Evolutionary conservation across 1,140 invertebrate genomes (phyloP).

Genomic region (Scylla paramamosain): DNA sequence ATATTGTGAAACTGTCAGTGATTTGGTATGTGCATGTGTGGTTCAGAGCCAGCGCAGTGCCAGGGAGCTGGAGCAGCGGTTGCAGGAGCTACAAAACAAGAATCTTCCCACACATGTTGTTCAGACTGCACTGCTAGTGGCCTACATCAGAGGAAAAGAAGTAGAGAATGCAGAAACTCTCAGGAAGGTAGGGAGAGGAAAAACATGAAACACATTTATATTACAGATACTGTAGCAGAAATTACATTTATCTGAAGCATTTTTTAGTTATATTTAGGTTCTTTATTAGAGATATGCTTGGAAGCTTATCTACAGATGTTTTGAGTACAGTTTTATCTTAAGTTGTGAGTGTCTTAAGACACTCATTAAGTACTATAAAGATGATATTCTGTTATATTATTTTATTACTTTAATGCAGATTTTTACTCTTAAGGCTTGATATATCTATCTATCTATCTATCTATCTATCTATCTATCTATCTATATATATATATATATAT

Average conservation of each 20-base stretch:
- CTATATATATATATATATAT: too few species aligned
- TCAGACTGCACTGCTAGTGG: background rate
- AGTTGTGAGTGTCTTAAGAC: background rate
- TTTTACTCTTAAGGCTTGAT: background rate
- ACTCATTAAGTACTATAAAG: too few species aligned
- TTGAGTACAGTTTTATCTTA: too few species aligned
- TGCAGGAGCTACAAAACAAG: background rate
- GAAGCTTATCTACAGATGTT: too few species aligned
- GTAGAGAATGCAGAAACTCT: background rate
- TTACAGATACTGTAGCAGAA: too few species aligned
- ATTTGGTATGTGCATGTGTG: background rate
- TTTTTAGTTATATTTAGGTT: too few species aligned
- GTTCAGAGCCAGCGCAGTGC: constrained; percentile 11
- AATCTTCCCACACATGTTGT: background rate
- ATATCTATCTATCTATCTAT: too few species aligned
- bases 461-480: too few species aligned
- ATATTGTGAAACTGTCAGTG: background rate
- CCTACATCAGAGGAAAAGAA: constrained; percentile 2
- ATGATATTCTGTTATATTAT: too few species aligned
- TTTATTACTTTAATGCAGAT: background rate
- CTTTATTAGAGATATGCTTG: too few species aligned
- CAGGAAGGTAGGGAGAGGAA: background rate
- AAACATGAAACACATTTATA: too few species aligned
- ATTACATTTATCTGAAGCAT: too few species aligned
- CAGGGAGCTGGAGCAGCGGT: background rate